These are phyloP conservation scores for Caenorhabditis zanzibari DNA, from an alignment of 2,888 invertebrate species.

Conservation along the genomic window DNA sequence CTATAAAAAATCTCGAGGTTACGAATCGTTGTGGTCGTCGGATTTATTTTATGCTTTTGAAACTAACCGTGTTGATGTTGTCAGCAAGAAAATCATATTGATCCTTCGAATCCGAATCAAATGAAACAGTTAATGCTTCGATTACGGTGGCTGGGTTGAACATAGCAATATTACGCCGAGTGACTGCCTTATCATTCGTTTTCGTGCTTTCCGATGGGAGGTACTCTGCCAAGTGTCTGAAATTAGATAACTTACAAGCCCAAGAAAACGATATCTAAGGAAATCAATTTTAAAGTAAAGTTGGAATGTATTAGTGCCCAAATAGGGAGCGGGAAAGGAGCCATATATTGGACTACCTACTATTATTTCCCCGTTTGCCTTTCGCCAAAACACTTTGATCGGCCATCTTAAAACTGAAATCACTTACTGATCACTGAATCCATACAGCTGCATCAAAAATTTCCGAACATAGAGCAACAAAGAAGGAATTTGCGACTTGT, in stretches of 20 bases:
- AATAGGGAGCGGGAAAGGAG: too few species aligned
- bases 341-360: too few species aligned
- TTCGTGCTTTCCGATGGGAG: constrained; percentile 97
- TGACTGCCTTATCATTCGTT: constrained; percentile 94
- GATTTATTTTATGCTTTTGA: too few species aligned
- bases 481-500: constrained; percentile 95
- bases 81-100: constrained; percentile 34
- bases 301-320: too few species aligned
- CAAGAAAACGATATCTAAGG: too few species aligned
- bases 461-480: constrained; percentile 94
- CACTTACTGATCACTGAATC: constrained; percentile 90
- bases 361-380: too few species aligned
- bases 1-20: too few species aligned
- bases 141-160: constrained; percentile 79
- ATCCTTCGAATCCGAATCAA: constrained; percentile 6
- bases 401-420: too few species aligned
- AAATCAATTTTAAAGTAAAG: too few species aligned
- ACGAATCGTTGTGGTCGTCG: too few species aligned
- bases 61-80: constrained; percentile 35
- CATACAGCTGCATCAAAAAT: constrained; percentile 96
- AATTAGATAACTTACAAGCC: too few species aligned
- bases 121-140: constrained; percentile 70
- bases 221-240: constrained; percentile 94
- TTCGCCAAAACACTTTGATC: too few species aligned
- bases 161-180: constrained; percentile 85